These are phyloP conservation scores for Tenthredo mesomela DNA, from an alignment of 2,888 invertebrate genomes.

Conservation along the genomic window DNA sequence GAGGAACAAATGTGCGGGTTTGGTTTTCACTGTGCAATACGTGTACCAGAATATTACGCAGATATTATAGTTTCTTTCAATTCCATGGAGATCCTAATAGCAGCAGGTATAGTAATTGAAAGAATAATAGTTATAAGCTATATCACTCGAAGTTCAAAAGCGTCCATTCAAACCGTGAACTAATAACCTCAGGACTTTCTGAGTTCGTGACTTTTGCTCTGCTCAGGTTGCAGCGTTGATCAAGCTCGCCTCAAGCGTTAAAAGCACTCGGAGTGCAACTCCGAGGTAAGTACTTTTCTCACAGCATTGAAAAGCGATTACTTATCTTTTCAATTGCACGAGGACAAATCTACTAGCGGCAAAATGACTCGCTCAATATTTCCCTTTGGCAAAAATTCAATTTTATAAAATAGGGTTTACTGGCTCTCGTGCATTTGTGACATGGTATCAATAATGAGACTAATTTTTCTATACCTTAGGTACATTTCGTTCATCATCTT, in stretches of 20 bases:
- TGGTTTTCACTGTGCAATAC: neutral
- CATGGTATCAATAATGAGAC: neutral
- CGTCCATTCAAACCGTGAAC: neutral
- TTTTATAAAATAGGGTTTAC: neutral
- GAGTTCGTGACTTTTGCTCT: neutral
- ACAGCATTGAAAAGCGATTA: constrained; percentile 8
- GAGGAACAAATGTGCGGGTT: neutral
- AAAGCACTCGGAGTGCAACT: neutral
- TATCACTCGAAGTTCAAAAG: neutral
- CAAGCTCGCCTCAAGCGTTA: neutral
- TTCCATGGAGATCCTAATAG: neutral
- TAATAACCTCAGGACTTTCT: constrained; percentile 1
- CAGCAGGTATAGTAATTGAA: neutral
- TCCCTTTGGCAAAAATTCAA: neutral
- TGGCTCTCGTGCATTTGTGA: neutral
- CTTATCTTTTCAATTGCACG: neutral
- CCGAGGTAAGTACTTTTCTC: neutral
- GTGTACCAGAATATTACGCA: neutral
- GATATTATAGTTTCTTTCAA: neutral
- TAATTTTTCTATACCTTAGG: neutral
- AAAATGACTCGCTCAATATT: neutral
- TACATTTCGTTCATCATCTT: neutral
- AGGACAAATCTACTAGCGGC: neutral
- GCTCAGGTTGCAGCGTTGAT: neutral
- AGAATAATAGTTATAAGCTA: neutral